Percentiles rank a stretch among this genome's conserved stretches.
Conservation (phyloP, 2,797 vertebrate genomes). For the Sebastes wilsoni region DNA sequence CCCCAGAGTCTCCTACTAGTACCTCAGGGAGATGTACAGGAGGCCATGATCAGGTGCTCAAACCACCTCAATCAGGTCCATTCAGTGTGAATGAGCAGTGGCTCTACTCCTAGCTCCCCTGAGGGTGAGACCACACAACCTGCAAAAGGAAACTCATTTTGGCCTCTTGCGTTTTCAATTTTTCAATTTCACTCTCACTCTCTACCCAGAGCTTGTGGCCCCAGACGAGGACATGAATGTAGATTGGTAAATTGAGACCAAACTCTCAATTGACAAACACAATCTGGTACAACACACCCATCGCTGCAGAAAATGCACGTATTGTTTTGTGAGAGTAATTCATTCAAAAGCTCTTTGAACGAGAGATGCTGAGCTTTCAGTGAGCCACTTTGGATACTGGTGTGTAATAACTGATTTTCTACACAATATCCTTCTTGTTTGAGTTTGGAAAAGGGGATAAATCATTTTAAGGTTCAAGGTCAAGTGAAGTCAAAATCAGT, state of each 20-base stretch:
- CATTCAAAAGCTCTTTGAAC: background rate
- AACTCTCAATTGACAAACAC: constrained; percentile 8
- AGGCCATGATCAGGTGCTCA: constrained; percentile 2
- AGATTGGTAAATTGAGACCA: constrained; percentile 1
- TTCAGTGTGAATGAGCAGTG: constrained; percentile 8
- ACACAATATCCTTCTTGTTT: background rate
- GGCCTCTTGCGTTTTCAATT: constrained; percentile 24
- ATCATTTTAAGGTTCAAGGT: background rate
- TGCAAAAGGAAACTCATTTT: constrained; percentile 5
- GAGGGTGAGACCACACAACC: background rate
- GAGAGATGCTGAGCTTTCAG: background rate
- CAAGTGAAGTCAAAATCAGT: background rate
- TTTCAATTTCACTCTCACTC: constrained; percentile 26
- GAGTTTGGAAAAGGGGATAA: background rate
- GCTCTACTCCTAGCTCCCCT: background rate
- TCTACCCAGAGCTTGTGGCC: background rate
- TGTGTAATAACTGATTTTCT: background rate
- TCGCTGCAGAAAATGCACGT: background rate
- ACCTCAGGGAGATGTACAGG: constrained; percentile 7
- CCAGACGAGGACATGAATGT: background rate
- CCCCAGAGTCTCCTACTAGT: background rate
- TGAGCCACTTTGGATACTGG: background rate
- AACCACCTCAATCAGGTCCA: constrained; percentile 8
- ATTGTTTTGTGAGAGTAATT: constrained; percentile 7
- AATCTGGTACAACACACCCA: background rate